Evolutionary conservation across 2,888 invertebrate species (phyloP).

Genomic region (Oxyscelio sp.): DNA sequence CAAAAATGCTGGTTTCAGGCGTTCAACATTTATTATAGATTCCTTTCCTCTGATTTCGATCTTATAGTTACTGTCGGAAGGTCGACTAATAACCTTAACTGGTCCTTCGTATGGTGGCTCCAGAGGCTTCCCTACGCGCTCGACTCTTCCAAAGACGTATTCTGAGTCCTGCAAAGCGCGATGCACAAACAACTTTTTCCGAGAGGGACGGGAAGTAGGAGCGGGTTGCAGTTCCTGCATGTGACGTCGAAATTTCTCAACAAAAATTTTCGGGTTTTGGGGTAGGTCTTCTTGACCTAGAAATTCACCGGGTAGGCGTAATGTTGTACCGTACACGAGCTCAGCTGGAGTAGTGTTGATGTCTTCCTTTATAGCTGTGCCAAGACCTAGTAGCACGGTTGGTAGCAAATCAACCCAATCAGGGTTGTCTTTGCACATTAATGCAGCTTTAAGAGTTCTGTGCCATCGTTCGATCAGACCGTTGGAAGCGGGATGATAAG

Average conservation of each 20-base stretch:
- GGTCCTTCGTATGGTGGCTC: conserved; percentile 61
- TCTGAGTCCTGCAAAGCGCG: not conserved
- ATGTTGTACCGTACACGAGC: conserved; percentile 25
- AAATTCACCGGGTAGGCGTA: conserved; percentile 51
- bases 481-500: not conserved
- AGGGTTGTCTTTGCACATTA: not conserved
- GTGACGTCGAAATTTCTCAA: conserved; percentile 1
- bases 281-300: conserved; percentile 38
- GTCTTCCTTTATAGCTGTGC: conserved; percentile 39
- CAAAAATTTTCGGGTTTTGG: conserved; percentile 16
- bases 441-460: not conserved
- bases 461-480: conserved; percentile 6
- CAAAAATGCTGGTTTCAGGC: conserved; percentile 57
- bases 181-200: not conserved
- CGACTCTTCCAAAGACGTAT: conserved; percentile 18
- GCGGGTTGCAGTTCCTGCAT: conserved; percentile 14
- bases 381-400: conserved; percentile 23
- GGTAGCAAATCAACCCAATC: not conserved
- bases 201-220: conserved; percentile 18
- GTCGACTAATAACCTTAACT: conserved; percentile 60
- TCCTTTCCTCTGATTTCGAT: conserved; percentile 41
- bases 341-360: conserved; percentile 30
- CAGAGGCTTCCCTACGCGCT: not conserved
- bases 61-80: conserved; percentile 33
- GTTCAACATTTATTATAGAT: conserved; percentile 37